Percentiles rank a stretch among this genome's conserved stretches.
Conservation (phyloP, 2,113 vertebrate genomes). For the Brachypodius melanocephalos region DNA sequence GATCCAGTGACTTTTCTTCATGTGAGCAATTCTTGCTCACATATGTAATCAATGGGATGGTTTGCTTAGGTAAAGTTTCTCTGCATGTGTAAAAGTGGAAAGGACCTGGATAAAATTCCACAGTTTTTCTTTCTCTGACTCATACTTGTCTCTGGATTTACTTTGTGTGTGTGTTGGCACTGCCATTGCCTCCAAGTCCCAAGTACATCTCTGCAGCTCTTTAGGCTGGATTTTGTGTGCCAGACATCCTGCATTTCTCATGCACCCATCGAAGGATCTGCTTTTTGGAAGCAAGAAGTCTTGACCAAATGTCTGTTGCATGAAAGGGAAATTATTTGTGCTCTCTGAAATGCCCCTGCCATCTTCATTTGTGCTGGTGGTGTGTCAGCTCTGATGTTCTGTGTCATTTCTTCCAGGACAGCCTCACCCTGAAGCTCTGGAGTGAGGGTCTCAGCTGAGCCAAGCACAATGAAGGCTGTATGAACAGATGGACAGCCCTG, state of each 20-base stretch:
- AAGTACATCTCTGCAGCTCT: constrained; percentile 44
- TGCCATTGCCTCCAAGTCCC: not conserved
- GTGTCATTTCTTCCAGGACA: not conserved
- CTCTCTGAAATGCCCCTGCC: not conserved
- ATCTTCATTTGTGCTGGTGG: not conserved
- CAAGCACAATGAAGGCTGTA: constrained; percentile 4
- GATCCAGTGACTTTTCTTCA: constrained; percentile 25
- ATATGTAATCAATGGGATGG: not conserved
- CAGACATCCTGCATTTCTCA: constrained; percentile 6
- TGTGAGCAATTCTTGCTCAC: constrained; percentile 1
- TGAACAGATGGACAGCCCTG: constrained; percentile 12
- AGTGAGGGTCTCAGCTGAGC: not conserved
- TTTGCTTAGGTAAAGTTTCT: constrained; percentile 40
- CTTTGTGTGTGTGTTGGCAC: constrained; percentile 59
- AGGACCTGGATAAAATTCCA: constrained; percentile 30
- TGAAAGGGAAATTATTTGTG: not conserved
- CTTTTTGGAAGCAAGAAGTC: not conserved
- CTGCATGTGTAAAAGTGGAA: not conserved
- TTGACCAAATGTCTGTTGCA: not conserved
- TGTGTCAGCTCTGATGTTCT: not conserved
- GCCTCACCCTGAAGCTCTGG: not conserved
- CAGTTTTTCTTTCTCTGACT: constrained; percentile 55
- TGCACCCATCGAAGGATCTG: not conserved
- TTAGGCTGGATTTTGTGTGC: not conserved
- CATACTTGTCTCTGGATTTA: constrained; percentile 49